Evolutionary conservation across 2,888 invertebrate species (phyloP), one percentile per base, ranked within the genome.

Genomic region (Metalampra italica): DNA sequence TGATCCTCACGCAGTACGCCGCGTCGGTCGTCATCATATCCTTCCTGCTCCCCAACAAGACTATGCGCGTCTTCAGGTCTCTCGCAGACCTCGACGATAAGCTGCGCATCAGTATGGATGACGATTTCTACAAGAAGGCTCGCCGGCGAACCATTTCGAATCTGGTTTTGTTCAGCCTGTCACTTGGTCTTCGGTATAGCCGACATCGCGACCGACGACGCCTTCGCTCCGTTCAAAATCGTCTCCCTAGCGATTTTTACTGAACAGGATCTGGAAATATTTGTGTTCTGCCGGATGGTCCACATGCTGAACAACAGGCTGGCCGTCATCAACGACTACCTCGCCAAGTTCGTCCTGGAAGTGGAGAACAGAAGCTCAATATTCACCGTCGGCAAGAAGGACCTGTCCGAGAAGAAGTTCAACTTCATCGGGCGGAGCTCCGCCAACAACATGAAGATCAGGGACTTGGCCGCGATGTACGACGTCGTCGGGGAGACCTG

Each of bases 401-500:
- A 66, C 29, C 15, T 45, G 1, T 14, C 52, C n/a, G 48, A 64
- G 22, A 54, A 62, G 12, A 59, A 54, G 8, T 55, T 62, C 7
- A 65, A 68, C 40, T 62, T 68, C 32, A 68, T 72, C 36, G 73
- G 75, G 1, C 59, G 52, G 34, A 52, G 68, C 2, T 59, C 70
- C 8, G 45, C 60, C 0, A 61, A 46, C 7, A 75, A 71, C 34
- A 65, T 58, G 46, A 75, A 76, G 54, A 70, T 83, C 39, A 60
- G 69, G 9, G 72, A 74, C 9, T 57, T 84, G 34, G 76, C 77
- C 0, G 52, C 54, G 4, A 68, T 70, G 15, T 82, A 79, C 45
- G 66, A 75, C 46, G 53, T 55, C 1, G 66, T 83, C 36, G 82
- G 82, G 0, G 72, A 70, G 38, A 62, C 68, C 29, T 71, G 70